A percentile compares a stretch with the other conserved stretches of the same genome.
These are phyloP conservation scores for Phoxinus phoxinus DNA, from an alignment of 2,113 vertebrate species.

Conservation along the genomic window DNA sequence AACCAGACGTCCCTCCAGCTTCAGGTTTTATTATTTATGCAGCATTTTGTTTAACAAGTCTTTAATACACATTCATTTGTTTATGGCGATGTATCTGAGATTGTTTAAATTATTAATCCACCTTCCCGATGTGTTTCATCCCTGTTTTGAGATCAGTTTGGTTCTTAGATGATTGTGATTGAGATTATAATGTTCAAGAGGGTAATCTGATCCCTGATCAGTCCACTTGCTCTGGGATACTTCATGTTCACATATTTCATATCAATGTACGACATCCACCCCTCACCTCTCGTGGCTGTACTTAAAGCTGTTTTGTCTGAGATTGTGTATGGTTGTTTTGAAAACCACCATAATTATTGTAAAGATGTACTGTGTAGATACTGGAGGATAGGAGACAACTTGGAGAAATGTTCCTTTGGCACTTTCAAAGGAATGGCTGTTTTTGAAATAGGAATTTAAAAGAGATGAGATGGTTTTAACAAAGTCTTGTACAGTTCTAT, in stretches of 20 bases:
- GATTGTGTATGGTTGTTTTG: slow-evolving; percentile 50
- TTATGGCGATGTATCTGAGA: slow-evolving; percentile 2
- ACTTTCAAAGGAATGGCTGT: slow-evolving; percentile 56
- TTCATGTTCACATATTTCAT: slow-evolving; percentile 19
- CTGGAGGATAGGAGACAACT: slow-evolving; percentile 43
- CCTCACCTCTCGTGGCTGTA: slow-evolving; percentile 21
- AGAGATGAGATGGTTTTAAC: slow-evolving; percentile 51
- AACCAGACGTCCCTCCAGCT: slow-evolving; percentile 7
- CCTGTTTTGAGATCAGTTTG: slow-evolving; percentile 6
- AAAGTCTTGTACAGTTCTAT: slow-evolving; percentile 63
- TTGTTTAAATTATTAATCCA: slow-evolving; percentile 14
- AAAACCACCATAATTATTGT: slow-evolving; percentile 29
- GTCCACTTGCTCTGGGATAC: slow-evolving; percentile 15
- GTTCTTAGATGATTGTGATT: neutral
- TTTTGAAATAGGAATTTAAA: slow-evolving; percentile 52
- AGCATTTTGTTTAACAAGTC: neutral
- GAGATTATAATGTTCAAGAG: neutral
- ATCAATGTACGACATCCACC: neutral
- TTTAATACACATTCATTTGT: slow-evolving; percentile 23
- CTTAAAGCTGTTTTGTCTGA: slow-evolving; percentile 43
- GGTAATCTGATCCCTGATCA: slow-evolving; percentile 9
- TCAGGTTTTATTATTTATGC: slow-evolving; percentile 37
- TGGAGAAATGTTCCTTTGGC: slow-evolving; percentile 28
- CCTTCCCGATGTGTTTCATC: neutral
- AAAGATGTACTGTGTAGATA: slow-evolving; percentile 23